Evolutionary conservation across 2,113 vertebrate genomes (phyloP).

Genomic region (Lasiurus borealis): DNA sequence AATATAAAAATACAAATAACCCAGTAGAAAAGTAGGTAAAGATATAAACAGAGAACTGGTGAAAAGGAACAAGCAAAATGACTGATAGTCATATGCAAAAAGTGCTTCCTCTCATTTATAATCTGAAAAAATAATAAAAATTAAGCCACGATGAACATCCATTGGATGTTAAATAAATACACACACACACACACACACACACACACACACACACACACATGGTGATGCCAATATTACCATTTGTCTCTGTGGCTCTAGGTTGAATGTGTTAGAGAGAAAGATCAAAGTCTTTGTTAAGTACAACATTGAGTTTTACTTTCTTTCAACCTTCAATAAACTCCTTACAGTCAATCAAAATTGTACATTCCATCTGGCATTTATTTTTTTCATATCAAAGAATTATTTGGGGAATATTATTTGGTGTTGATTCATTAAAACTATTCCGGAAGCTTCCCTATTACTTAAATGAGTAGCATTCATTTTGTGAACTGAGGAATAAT

Average conservation of each 20-base stretch:
- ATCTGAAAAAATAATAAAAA: not conserved
- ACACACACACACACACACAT: not conserved
- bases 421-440: not conserved
- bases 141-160: not conserved
- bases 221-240: not conserved
- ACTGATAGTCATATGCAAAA: not conserved
- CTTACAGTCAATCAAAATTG: not conserved
- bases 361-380: not conserved
- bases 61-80: not conserved
- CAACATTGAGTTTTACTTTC: slow-evolving; percentile 21
- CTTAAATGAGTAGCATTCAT: not conserved
- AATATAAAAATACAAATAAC: slow-evolving; percentile 8
- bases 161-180: not conserved
- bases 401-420: not conserved
- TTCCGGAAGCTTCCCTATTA: not conserved
- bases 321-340: not conserved
- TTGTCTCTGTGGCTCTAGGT: not conserved
- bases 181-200: not conserved
- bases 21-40: not conserved
- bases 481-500: not conserved
- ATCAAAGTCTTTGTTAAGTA: slow-evolving; percentile 13
- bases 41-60: not conserved
- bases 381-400: slow-evolving; percentile 8
- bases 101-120: not conserved
- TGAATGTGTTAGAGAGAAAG: not conserved